Base-by-base conservation (phyloP, 2,888 invertebrate genomes). In the Pandemis cinnamomeana region DNA sequence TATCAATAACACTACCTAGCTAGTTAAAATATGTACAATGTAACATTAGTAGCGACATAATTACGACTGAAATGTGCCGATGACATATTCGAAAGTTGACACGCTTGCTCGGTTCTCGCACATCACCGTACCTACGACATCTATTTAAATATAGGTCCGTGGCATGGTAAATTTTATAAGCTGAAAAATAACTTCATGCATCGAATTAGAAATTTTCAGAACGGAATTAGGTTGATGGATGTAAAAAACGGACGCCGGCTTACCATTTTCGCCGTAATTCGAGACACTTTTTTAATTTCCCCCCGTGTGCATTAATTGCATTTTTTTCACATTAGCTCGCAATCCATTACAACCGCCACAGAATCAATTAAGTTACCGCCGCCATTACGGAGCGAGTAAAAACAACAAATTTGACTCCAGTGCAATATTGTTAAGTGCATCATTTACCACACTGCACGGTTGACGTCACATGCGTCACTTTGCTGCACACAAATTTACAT, bases 371-470 rank as follows among this genome's bases (percentile, higher is more conserved):
- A 72, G 76, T 62, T 66, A 78, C 80, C 69, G 70, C 71, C 75
- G 71, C 74, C 67, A 76, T 72, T 71, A 75, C 36, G 51, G 55
- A 71, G 58, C 63, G 60, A 77, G 78, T 67, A 79, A 82, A 84
- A 87, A 87, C 84, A 86, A 86, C 86, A 87, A 86, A 86, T 86
- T 86, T 84, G 77, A 84, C 79, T 82, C 81, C 72, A 77, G 79
- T 75, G 85, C 86, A 90, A 89, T 90, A 86, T 79, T 74, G 84
- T 80, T 88, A 83, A 90, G 90, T 90, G 90, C 89, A 90, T 87
- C 86, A 86, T 87, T 87, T 86, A 67, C 72, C 58, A 74, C 80
- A 76, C 75, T 82, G 83, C 82, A 81, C 71, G 79, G 71, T 76
- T 72, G 78, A 79, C 80, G 81, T 80, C 78, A 77, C 79, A 80